Conservation (phyloP, 2,797 vertebrate genomes). For the Mormyrus hasselquistii region DNA sequence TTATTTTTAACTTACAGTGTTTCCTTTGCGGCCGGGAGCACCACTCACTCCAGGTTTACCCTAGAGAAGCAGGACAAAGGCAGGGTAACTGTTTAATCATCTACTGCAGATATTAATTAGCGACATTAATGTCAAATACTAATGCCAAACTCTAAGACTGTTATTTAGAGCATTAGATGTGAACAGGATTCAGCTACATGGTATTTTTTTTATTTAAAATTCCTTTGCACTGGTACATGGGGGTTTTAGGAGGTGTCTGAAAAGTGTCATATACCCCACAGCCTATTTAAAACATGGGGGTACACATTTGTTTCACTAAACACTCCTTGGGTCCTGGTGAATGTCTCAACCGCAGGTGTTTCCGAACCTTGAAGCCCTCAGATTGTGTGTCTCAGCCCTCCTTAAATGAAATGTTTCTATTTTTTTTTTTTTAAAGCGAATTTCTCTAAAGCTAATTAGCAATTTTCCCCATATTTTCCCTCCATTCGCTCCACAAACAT, state of each 20-base stretch:
- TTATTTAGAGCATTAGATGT: not conserved
- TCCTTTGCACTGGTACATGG: not conserved
- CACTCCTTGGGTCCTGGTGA: not conserved
- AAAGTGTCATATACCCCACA: not conserved
- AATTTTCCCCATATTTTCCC: not conserved
- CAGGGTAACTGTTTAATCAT: not conserved
- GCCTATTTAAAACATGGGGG: not conserved
- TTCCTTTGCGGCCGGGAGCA: slow-evolving; percentile 68
- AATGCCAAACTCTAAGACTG: not conserved
- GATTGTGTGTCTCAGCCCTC: not conserved
- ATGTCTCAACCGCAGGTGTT: not conserved
- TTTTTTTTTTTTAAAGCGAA: not conserved
- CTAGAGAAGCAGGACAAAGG: slow-evolving; percentile 47
- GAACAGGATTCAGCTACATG: not conserved
- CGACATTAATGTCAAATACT: not conserved
- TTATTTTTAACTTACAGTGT: slow-evolving; percentile 57
- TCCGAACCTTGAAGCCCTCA: not conserved
- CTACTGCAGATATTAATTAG: not conserved
- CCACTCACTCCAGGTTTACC: slow-evolving; percentile 64
- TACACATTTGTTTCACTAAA: not conserved
- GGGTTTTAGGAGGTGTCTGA: not conserved
- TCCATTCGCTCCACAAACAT: not conserved
- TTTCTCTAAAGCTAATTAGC: not conserved
- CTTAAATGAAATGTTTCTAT: not conserved
- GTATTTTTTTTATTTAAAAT: not conserved